Evolutionary conservation across 2,888 invertebrate genomes (phyloP), one percentile per base, ranked within the genome.

Genomic region (Theodoxus fluviatilis): DNA sequence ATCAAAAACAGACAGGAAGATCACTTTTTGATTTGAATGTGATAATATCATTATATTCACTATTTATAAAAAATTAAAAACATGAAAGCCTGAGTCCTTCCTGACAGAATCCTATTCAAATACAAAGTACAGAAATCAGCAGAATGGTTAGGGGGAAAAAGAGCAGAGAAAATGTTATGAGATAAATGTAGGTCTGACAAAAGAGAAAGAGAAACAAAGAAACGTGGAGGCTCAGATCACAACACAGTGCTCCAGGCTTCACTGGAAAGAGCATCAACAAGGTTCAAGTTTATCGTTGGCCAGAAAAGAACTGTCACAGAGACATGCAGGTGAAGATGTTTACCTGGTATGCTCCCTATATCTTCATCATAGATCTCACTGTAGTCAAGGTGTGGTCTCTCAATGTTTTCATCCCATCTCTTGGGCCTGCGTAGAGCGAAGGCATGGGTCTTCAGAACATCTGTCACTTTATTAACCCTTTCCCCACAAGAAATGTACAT

Each of bases 301-400:
- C 7, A 64, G 7, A 64, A 22, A 9, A 18, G 38, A n/a, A n/a
- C 35, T 4, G 38, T 6, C 18, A 38, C 12, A 15, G 6, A 31
- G 6, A 6, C 33, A 61, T 31, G 57, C 12, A 18, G 22, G 22
- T 25, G 3, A 35, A 67, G 1, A n/a, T 9, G 22, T 28, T 67
- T 74, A 85, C 88, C 97, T 0, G 96, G 93, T 68, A 93, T 90
- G 85, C 96, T 95, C 0, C 98, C 98, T 0, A 96, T 95, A 74
- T 88, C 96, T 78, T 94, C 94, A 69, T 90, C 98, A 86, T 98
- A 99, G 88, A 98, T 94, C 87, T 98, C 96, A 0, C 96, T 96
- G 88, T 98, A 98, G 88, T 98, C 96, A 69, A 98, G 87, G 55
- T 96, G 94, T 0, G 98, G 98, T 85, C 97, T 96, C 86, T 96